Base-by-base conservation (phyloP, 2,113 vertebrate species). In the Planiliza haematocheilus region DNA sequence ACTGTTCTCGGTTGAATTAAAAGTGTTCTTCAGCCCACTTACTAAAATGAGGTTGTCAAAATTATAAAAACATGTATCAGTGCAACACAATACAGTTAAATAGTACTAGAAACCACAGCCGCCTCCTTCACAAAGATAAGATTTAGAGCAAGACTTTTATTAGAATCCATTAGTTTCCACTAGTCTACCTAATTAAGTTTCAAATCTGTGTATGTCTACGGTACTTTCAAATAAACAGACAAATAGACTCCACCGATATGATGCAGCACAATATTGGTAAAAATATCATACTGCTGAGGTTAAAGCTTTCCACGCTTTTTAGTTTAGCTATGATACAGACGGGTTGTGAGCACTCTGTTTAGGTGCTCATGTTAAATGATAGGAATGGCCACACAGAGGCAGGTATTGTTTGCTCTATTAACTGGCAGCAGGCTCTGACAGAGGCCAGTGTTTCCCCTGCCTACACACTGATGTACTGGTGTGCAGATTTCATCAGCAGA, bases 371-470 rank as follows among this genome's bases (percentile, higher is more conserved):
- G 39, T 62, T 62, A 74, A 68, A 56, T 59, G 39, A 17, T 10
- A 50, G 36, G 17, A 70, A 37, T 8, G 37, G 39, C 20, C 18
- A 46, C 66, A 74, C 46, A 82, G 60, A 50, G 14, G 34, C 9
- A 37, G 30, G 43, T 65, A 62, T 74, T 77, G 60, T 77, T 66
- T 55, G 18, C 41, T 61, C 17, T 68, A 41, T 55, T 56, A 61
- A 18, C 49, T 48, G n/a, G 62, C 13, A 51, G 21, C 67, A 62
- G 38, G 48, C 68, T 64, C 18, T 75, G 62, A 69, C 51, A 30
- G 59, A 58, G 43, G 20, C 43, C 65, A 71, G 59, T 67, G 72
- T 72, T 60, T 65, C 58, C 48, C 53, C 60, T 74, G 58, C 59
- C 49, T 55, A 55, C 51, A 69, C 20, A n/a, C 38, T 66, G 21